Percentiles rank a stretch among this genome's conserved stretches.
These are phyloP conservation scores for Cyrtonyx montezumae DNA, from an alignment of 2,113 vertebrate species.

Conservation along the genomic window DNA sequence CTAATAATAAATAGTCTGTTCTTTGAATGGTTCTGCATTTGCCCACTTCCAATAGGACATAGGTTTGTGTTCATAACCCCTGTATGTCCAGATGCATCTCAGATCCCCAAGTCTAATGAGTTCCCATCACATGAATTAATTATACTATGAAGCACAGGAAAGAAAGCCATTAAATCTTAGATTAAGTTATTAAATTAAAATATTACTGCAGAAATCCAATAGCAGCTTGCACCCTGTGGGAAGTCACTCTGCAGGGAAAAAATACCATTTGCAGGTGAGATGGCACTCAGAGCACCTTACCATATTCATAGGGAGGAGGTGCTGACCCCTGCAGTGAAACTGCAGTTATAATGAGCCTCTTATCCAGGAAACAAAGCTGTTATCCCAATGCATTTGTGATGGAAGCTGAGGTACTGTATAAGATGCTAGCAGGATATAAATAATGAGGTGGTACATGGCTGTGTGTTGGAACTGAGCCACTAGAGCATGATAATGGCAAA, in stretches of 20 bases:
- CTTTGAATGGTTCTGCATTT: not conserved
- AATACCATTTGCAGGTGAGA: slow-evolving; percentile 25
- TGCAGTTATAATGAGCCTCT: slow-evolving; percentile 21
- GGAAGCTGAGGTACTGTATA: slow-evolving; percentile 30
- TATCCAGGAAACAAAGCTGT: slow-evolving; percentile 3
- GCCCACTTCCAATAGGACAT: not conserved
- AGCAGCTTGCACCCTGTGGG: slow-evolving; percentile 4
- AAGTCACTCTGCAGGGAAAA: slow-evolving; percentile 31
- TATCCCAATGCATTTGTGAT: slow-evolving; percentile 9
- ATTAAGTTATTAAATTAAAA: slow-evolving; percentile 61
- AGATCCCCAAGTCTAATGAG: not conserved
- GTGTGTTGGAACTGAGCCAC: slow-evolving; percentile 30
- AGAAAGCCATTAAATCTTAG: slow-evolving; percentile 38
- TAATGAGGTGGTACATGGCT: slow-evolving; percentile 4
- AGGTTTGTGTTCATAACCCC: not conserved
- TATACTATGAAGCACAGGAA: slow-evolving; percentile 36
- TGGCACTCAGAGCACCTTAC: slow-evolving; percentile 10
- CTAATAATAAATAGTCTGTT: not conserved
- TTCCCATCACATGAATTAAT: slow-evolving; percentile 34
- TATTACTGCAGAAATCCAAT: slow-evolving; percentile 34
- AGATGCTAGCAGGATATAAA: slow-evolving; percentile 59
- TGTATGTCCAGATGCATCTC: not conserved
- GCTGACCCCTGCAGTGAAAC: slow-evolving; percentile 32
- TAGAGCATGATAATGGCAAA: slow-evolving; percentile 42
- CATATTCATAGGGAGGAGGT: slow-evolving; percentile 18